Conservation (phyloP, 2,888 invertebrate species). For the Pogonocherus hispidulus region DNA sequence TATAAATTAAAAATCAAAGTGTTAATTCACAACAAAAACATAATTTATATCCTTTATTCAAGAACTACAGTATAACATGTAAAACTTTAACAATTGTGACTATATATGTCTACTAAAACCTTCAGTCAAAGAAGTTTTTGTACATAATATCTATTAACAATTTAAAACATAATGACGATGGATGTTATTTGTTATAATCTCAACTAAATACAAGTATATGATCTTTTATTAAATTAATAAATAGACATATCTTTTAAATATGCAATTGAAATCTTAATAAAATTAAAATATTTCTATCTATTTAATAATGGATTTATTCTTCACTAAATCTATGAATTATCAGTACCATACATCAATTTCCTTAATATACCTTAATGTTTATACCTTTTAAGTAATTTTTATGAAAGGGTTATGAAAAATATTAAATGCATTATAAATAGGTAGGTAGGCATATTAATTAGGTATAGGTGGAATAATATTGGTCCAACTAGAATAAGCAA, state of each 20-base stretch:
- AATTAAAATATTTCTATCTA: neutral
- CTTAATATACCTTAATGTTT: constrained; percentile 11
- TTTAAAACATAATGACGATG: constrained; percentile 34
- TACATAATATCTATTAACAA: constrained; percentile 49
- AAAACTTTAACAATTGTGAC: constrained; percentile 60
- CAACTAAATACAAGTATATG: constrained; percentile 9
- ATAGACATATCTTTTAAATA: neutral
- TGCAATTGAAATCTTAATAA: neutral
- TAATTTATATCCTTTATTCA: constrained; percentile 46
- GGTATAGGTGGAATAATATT: constrained; percentile 32
- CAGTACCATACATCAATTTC: neutral
- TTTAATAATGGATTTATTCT: neutral
- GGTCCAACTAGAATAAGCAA: constrained; percentile 46
- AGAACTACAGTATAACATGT: constrained; percentile 60
- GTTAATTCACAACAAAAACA: constrained; percentile 49
- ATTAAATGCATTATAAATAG: constrained; percentile 44
- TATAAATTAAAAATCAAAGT: no score
- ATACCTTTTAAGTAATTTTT: constrained; percentile 17
- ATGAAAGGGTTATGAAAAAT: constrained; percentile 50
- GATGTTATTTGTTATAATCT: constrained; percentile 1
- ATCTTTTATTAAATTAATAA: constrained; percentile 5
- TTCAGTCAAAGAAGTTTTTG: constrained; percentile 55
- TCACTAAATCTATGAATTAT: neutral
- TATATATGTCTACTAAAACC: constrained; percentile 52
- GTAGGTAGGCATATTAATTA: constrained; percentile 11